These are phyloP conservation scores for Deroplatys truncata DNA, from an alignment of 2,888 invertebrate genomes.

Conservation along the genomic window DNA sequence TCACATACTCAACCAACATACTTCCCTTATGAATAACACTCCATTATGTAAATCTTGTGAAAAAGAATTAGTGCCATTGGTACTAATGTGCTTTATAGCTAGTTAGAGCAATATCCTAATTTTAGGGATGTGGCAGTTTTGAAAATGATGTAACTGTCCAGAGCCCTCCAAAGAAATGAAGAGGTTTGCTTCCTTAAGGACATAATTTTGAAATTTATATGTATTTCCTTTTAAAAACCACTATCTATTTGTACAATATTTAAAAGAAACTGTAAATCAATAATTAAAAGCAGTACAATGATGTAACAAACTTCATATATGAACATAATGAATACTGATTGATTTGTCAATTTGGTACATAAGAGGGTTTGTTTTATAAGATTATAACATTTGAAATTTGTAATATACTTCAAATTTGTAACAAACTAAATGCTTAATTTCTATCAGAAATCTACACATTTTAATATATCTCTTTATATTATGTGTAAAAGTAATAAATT, in stretches of 20 bases:
- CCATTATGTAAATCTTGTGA: not conserved
- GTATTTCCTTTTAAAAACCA: not conserved
- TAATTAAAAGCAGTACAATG: not conserved
- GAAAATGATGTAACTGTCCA: not conserved
- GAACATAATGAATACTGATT: not conserved
- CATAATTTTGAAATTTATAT: not conserved
- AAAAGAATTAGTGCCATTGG: not conserved
- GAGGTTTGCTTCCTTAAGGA: not conserved
- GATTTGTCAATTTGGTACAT: not conserved
- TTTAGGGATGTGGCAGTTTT: not conserved
- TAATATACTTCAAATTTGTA: not conserved
- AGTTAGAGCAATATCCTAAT: not conserved
- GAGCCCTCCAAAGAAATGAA: not conserved
- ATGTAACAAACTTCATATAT: too few species aligned
- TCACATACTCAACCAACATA: not conserved
- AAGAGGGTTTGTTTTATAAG: not conserved
- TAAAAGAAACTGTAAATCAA: not conserved
- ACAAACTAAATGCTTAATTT: not conserved
- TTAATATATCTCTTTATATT: not conserved
- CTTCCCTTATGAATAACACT: not conserved
- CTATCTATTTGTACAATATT: not conserved
- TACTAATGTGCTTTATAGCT: not conserved
- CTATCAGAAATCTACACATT: not conserved
- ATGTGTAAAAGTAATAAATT: not conserved
- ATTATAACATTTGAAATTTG: not conserved